phyloP scores from a whole-genome alignment of 1,140 invertebrate genomes.

The Brachionus sp. region DNA sequence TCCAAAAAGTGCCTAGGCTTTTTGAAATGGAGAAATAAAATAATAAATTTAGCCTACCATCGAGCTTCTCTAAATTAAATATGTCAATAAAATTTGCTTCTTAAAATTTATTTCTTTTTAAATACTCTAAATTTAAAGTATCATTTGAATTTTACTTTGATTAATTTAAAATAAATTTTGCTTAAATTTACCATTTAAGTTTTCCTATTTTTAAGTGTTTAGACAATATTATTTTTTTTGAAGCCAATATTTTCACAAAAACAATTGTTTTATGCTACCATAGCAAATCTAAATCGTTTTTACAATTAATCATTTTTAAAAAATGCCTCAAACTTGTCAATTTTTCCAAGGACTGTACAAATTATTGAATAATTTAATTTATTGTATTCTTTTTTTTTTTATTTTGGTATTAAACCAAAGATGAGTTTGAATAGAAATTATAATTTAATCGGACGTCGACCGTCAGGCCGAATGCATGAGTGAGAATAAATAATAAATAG shows the following conservation, averaged over 20 bases:
- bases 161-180: slow-evolving; percentile 7
- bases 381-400: background rate
- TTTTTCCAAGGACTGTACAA: background rate
- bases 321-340: background rate
- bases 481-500: background rate
- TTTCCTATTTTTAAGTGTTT: background rate
- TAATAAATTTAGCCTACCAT: too few species aligned
- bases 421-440: background rate
- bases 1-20: too few species aligned
- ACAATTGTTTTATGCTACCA: background rate
- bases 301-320: background rate
- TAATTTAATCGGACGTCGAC: background rate
- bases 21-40: too few species aligned
- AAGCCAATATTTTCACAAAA: background rate
- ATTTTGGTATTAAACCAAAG: background rate
- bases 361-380: background rate
- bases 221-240: background rate
- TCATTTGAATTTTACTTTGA: background rate
- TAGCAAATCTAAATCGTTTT: background rate
- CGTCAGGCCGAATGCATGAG: background rate
- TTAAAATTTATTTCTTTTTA: background rate
- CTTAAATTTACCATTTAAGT: background rate
- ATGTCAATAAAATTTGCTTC: background rate
- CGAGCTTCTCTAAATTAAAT: background rate
- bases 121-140: background rate